A percentile compares a stretch with the other conserved stretches of the same genome.
Evolutionary conservation across 2,797 vertebrate genomes (phyloP).

Genomic region (Allobates femoralis): DNA sequence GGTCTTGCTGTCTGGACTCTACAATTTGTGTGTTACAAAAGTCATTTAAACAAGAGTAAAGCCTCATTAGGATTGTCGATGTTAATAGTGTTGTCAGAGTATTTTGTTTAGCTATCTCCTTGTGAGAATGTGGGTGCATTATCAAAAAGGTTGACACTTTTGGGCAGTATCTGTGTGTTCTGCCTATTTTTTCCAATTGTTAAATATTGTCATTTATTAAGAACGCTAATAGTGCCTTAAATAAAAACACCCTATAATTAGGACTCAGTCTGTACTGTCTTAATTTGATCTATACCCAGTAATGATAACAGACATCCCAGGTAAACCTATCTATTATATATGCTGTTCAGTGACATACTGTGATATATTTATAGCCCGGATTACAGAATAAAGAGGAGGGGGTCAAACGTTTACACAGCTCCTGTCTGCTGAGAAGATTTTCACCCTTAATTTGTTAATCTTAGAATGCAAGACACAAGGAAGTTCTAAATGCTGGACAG

Average conservation of each 20-base stretch:
- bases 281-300: constrained; percentile 13
- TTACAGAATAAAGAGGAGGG: constrained; percentile 74
- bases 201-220: background rate
- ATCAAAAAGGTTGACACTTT: too few relatives aligned
- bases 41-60: background rate
- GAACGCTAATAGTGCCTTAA: background rate
- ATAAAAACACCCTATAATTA: background rate
- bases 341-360: constrained; percentile 66
- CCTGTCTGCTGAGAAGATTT: constrained; percentile 66
- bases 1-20: background rate
- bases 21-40: background rate
- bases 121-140: too few relatives aligned
- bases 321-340: constrained; percentile 64
- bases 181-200: background rate
- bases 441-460: constrained; percentile 67
- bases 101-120: too few relatives aligned
- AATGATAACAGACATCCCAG: constrained; percentile 17
- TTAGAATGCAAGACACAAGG: constrained; percentile 52
- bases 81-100: too few relatives aligned
- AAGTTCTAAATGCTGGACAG: constrained; percentile 62
- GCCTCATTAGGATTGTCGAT: too few relatives aligned
- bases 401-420: constrained; percentile 69
- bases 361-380: constrained; percentile 79
- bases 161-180: background rate
- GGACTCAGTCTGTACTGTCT: background rate